phyloP scores from a whole-genome alignment of 2,113 vertebrate genomes.

The Anas platyrhynchos region DNA sequence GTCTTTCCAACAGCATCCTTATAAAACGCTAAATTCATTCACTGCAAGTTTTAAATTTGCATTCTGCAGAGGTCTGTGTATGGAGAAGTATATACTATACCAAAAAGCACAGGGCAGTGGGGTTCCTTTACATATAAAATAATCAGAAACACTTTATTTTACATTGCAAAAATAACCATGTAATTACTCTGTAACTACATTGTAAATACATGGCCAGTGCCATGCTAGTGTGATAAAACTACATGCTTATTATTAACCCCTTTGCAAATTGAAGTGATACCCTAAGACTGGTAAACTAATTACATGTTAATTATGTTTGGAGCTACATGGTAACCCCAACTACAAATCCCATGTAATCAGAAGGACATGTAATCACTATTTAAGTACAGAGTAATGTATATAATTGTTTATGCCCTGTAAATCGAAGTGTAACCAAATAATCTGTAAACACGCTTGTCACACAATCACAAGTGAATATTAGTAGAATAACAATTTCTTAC shows the following conservation, averaged over 20 bases:
- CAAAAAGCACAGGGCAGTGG: constrained; percentile 85
- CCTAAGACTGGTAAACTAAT: constrained; percentile 72
- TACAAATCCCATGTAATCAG: constrained; percentile 73
- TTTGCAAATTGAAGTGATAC: constrained; percentile 73
- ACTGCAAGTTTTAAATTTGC: constrained; percentile 92
- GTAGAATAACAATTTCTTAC: constrained; percentile 93
- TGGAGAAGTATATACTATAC: constrained; percentile 94
- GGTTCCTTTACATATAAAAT: constrained; percentile 92
- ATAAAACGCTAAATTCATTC: constrained; percentile 90
- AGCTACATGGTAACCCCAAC: constrained; percentile 80
- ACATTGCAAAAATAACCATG: constrained; percentile 88
- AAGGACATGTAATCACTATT: constrained; percentile 68
- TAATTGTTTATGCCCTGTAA: constrained; percentile 86
- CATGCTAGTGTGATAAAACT: constrained; percentile 75
- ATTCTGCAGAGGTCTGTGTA: constrained; percentile 97
- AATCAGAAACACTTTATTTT: constrained; percentile 87
- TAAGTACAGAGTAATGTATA: constrained; percentile 81
- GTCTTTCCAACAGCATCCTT: constrained; percentile 97
- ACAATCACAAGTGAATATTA: constrained; percentile 96
- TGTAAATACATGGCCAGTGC: constrained; percentile 79
- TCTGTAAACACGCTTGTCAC: constrained; percentile 97
- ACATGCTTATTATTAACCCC: constrained; percentile 68
- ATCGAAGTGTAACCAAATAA: constrained; percentile 87
- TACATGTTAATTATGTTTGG: constrained; percentile 73
- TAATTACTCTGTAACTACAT: constrained; percentile 84